Percentiles rank a stretch among this genome's conserved stretches.
These are phyloP conservation scores for Galeopterus variegatus DNA, from an alignment of 2,113 vertebrate genomes.

Conservation along the genomic window DNA sequence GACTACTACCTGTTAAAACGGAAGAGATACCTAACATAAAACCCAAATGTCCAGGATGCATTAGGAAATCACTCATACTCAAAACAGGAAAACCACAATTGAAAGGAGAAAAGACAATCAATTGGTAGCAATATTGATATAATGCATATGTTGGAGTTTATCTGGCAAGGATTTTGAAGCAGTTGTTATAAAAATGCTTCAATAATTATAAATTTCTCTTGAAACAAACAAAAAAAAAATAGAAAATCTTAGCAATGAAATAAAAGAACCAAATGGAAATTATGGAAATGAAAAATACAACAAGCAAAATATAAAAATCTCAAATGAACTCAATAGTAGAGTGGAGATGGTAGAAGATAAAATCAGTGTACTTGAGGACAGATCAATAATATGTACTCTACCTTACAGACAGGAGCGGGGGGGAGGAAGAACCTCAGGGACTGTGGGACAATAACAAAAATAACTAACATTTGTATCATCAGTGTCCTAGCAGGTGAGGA, in stretches of 20 bases:
- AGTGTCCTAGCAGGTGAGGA: background rate
- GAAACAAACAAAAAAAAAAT: background rate
- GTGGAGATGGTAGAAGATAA: background rate
- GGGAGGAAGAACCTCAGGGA: background rate
- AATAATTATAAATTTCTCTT: background rate
- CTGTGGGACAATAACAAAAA: background rate
- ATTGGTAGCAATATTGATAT: background rate
- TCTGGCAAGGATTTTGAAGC: constrained; percentile 19
- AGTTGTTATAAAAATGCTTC: background rate
- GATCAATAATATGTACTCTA: background rate
- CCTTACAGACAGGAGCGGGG: background rate
- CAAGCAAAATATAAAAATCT: background rate
- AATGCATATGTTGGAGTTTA: background rate
- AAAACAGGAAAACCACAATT: background rate
- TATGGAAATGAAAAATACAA: background rate
- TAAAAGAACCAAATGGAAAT: background rate
- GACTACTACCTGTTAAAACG: background rate
- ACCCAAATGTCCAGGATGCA: background rate
- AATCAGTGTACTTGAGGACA: background rate
- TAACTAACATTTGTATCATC: background rate
- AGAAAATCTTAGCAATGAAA: background rate
- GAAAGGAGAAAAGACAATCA: background rate
- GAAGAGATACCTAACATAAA: background rate
- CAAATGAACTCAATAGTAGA: background rate
- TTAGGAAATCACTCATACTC: too few species aligned